Conservation (phyloP, 2,888 invertebrate species). For the Acleris literana region DNA sequence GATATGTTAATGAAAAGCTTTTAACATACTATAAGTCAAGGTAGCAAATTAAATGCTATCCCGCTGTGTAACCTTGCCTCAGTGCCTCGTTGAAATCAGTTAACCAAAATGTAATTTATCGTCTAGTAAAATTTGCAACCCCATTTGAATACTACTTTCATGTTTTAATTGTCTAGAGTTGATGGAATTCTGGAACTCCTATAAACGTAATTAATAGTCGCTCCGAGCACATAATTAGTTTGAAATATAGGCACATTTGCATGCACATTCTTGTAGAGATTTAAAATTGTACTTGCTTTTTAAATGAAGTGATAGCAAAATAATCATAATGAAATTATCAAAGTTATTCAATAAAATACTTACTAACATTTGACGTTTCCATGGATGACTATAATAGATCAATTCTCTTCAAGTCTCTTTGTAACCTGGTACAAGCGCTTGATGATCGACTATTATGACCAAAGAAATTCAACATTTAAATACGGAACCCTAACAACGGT, state of each 20-base stretch:
- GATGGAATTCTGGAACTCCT: conserved; percentile 30
- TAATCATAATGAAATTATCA: not conserved
- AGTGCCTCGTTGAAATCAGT: conserved; percentile 45
- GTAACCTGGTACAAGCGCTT: too few species aligned
- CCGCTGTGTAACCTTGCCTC: conserved; percentile 34
- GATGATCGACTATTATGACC: too few species aligned
- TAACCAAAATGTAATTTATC: conserved; percentile 46
- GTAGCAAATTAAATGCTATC: conserved; percentile 44
- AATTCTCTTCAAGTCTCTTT: too few species aligned
- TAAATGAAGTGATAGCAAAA: not conserved
- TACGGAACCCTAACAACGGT: too few species aligned
- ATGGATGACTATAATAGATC: too few species aligned
- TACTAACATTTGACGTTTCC: too few species aligned
- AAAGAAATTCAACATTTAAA: too few species aligned
- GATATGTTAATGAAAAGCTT: conserved; percentile 60
- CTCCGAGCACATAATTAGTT: too few species aligned
- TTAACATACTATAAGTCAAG: conserved; percentile 51
- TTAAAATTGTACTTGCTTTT: not conserved
- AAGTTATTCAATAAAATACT: too few species aligned
- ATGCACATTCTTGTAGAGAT: too few species aligned
- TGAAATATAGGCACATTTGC: too few species aligned
- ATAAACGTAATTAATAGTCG: conserved; percentile 40
- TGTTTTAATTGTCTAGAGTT: conserved; percentile 51
- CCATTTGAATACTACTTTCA: conserved; percentile 47
- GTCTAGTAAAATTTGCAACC: conserved; percentile 47